phyloP scores from a whole-genome alignment of 1,140 invertebrate species.

The Ceratitis capitata region DNA sequence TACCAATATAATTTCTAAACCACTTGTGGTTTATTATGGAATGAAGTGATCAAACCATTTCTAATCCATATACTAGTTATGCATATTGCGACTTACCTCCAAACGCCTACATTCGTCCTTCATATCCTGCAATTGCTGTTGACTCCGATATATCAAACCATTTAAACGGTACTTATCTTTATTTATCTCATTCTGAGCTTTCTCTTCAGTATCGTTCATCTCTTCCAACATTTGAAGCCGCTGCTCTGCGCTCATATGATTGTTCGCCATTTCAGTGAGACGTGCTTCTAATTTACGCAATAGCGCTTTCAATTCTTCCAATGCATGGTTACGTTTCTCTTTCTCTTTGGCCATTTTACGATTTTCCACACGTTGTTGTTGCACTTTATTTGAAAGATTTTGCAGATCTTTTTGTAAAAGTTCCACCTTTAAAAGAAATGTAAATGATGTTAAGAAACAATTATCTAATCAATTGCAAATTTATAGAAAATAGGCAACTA shows the following conservation, averaged over 20 bases:
- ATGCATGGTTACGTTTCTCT: slow-evolving; percentile 45
- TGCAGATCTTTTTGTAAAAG: slow-evolving; percentile 55
- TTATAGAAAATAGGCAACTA: background rate
- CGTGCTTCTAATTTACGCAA: slow-evolving; percentile 50
- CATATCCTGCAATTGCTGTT: slow-evolving; percentile 52
- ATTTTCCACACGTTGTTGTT: slow-evolving; percentile 57
- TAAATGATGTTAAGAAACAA: too few species aligned
- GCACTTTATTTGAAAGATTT: slow-evolving; percentile 53
- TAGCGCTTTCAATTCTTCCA: slow-evolving; percentile 46
- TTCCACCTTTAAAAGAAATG: slow-evolving; percentile 46
- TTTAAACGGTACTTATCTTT: slow-evolving; percentile 57
- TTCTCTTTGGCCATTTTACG: slow-evolving; percentile 46
- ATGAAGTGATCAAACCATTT: too few species aligned
- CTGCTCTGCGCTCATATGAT: slow-evolving; percentile 54
- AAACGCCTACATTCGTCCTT: slow-evolving; percentile 52
- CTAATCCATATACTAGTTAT: too few species aligned
- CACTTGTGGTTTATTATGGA: too few species aligned
- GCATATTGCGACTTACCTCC: background rate
- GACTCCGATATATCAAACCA: slow-evolving; percentile 55
- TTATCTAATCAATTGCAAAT: background rate
- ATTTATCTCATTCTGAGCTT: slow-evolving; percentile 47
- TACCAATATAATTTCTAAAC: too few species aligned
- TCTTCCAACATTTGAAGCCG: slow-evolving; percentile 59
- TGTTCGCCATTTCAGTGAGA: slow-evolving; percentile 49
- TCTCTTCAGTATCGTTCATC: slow-evolving; percentile 54